Percentiles rank a stretch among this genome's conserved stretches.
These are phyloP conservation scores for Tenthredo amoena DNA, from an alignment of 2,888 invertebrate genomes.

Conservation along the genomic window DNA sequence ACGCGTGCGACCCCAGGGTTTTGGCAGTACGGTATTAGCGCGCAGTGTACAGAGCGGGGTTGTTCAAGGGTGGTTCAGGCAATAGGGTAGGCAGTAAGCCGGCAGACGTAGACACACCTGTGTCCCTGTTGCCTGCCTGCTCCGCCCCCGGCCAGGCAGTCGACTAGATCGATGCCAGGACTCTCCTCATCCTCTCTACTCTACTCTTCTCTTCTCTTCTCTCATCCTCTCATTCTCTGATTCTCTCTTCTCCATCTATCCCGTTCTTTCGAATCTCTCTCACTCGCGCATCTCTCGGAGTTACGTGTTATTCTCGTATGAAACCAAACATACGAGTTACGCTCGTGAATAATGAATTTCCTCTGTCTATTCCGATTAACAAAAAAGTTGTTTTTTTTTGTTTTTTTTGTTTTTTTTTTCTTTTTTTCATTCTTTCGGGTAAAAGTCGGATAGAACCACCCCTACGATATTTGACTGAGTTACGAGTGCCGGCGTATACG, in stretches of 20 bases:
- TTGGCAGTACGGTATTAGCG: conserved; percentile 40
- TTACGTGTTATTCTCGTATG: conserved; percentile 51
- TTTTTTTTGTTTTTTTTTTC: neutral
- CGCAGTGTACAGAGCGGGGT: conserved; percentile 42
- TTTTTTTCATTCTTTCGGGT: neutral
- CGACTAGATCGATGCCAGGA: conserved; percentile 73
- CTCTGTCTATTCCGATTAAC: neutral
- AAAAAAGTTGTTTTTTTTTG: neutral
- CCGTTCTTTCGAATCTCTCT: conserved; percentile 46
- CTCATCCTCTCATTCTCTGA: conserved; percentile 55
- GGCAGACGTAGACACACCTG: conserved; percentile 73
- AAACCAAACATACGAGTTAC: conserved; percentile 15
- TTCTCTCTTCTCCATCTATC: conserved; percentile 55
- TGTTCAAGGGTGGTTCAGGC: conserved; percentile 66
- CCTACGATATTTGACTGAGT: neutral
- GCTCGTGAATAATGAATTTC: conserved; percentile 34
- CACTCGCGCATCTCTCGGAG: conserved; percentile 54
- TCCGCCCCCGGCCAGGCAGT: conserved; percentile 70
- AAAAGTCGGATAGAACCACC: too few relatives aligned
- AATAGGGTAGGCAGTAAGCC: conserved; percentile 73
- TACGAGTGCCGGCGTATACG: neutral
- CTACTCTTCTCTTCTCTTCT: conserved; percentile 45
- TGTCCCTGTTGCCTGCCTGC: conserved; percentile 74
- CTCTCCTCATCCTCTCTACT: conserved; percentile 56
- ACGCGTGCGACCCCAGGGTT: conserved; percentile 1